phyloP scores from a whole-genome alignment of 2,888 invertebrate genomes.

The Chrysolina americana region DNA sequence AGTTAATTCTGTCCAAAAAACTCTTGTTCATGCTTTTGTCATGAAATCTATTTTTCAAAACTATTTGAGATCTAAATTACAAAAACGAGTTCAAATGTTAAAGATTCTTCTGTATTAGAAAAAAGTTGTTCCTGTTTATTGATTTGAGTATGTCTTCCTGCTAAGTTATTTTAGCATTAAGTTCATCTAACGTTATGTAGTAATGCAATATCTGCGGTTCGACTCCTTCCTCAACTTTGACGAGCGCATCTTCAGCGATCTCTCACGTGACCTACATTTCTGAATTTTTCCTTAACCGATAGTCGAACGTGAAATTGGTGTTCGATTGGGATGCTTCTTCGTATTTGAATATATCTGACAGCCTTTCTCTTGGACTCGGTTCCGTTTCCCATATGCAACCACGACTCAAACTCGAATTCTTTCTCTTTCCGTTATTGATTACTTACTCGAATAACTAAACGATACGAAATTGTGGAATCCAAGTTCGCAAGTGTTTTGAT shows the following conservation, averaged over 20 bases:
- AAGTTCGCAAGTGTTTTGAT: too few relatives aligned
- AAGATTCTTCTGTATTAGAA: too few relatives aligned
- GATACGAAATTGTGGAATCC: too few relatives aligned
- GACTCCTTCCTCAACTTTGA: conserved; percentile 2
- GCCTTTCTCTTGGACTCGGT: conserved; percentile 18
- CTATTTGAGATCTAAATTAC: too few relatives aligned
- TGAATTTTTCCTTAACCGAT: conserved; percentile 22
- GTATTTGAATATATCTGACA: conserved; percentile 18
- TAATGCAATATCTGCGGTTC: neutral
- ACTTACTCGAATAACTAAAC: neutral
- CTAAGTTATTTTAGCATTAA: neutral
- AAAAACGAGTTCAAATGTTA: too few relatives aligned
- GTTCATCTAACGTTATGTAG: neutral
- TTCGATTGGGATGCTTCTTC: conserved; percentile 21
- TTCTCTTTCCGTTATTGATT: conserved; percentile 3
- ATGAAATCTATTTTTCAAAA: too few relatives aligned
- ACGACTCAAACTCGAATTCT: conserved; percentile 7
- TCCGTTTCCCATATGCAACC: conserved; percentile 21
- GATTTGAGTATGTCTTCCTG: neutral
- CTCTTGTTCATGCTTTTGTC: too few relatives aligned
- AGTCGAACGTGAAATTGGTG: conserved; percentile 18
- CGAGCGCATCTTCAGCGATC: conserved; percentile 7
- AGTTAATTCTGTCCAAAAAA: too few relatives aligned
- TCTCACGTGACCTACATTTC: conserved; percentile 18
- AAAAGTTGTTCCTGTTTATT: neutral